Conservation (phyloP, 2,888 invertebrate species). For the Latrodectus elegans region DNA sequence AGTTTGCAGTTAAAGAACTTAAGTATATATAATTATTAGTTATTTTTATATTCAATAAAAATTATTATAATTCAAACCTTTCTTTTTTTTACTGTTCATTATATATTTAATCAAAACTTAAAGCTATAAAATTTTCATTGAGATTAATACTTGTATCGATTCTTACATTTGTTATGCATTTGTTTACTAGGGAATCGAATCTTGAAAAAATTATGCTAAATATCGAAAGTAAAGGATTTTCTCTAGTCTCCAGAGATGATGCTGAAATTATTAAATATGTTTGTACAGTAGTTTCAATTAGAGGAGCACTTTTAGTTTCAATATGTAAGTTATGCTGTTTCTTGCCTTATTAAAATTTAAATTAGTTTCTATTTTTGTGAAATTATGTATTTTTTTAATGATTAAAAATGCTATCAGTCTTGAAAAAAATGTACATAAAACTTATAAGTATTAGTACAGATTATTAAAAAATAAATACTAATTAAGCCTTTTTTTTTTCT, state of each 20-base stretch:
- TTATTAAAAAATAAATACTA: too few species aligned
- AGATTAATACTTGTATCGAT: constrained; percentile 12
- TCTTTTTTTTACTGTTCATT: not conserved
- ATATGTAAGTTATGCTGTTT: constrained; percentile 78
- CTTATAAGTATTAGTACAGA: too few species aligned
- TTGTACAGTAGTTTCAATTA: constrained; percentile 81
- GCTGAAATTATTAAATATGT: constrained; percentile 81
- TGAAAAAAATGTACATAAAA: too few species aligned
- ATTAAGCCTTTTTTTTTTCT: not conserved
- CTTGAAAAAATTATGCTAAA: constrained; percentile 12
- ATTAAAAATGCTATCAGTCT: not conserved
- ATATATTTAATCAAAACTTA: not conserved
- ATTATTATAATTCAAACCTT: not conserved
- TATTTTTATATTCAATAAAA: not conserved
- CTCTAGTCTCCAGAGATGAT: constrained; percentile 78
- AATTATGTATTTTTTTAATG: not conserved
- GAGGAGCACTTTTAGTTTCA: constrained; percentile 84
- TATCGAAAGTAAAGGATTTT: constrained; percentile 66
- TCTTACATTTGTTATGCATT: not conserved
- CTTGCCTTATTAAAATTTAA: too few species aligned
- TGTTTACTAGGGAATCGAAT: constrained; percentile 27
- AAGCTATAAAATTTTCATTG: not conserved
- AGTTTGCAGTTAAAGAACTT: too few species aligned
- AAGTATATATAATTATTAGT: too few species aligned
- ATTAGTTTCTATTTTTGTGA: not conserved